These are phyloP conservation scores for Gallirallus australis DNA, from an alignment of 2,797 vertebrate genomes.

Conservation along the genomic window DNA sequence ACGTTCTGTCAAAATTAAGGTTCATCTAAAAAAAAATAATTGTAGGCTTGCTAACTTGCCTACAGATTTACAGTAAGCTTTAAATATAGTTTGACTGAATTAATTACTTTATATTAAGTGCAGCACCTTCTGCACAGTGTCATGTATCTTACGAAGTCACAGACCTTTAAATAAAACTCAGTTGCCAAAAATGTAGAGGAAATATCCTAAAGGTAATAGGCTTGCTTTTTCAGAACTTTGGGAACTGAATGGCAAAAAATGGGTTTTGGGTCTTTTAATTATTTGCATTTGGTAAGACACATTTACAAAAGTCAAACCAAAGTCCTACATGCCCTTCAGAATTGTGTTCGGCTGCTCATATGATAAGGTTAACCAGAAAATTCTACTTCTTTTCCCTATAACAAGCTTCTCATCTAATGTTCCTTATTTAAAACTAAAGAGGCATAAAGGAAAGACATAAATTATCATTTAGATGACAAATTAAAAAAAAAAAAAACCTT, in stretches of 20 bases:
- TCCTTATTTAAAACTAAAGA: conserved; percentile 30
- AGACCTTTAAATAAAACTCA: background rate
- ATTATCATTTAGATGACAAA: conserved; percentile 35
- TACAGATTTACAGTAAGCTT: background rate
- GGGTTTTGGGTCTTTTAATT: background rate
- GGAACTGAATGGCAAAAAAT: background rate
- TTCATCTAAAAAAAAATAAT: background rate
- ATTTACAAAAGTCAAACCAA: background rate
- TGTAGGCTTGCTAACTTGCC: background rate
- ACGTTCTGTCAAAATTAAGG: background rate
- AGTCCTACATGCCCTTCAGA: background rate
- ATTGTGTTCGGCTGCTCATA: background rate
- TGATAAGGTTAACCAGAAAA: background rate
- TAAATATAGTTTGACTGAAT: background rate
- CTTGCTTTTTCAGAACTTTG: background rate
- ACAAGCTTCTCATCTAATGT: background rate
- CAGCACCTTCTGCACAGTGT: background rate
- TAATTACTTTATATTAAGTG: background rate
- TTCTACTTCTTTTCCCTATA: background rate
- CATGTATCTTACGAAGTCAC: background rate
- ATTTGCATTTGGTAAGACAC: background rate
- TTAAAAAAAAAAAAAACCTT: conserved; percentile 1
- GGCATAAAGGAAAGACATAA: background rate
- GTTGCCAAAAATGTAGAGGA: background rate
- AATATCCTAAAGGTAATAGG: background rate